phyloP scores from a whole-genome alignment of 1,140 invertebrate species.

The Cephus cinctus region DNA sequence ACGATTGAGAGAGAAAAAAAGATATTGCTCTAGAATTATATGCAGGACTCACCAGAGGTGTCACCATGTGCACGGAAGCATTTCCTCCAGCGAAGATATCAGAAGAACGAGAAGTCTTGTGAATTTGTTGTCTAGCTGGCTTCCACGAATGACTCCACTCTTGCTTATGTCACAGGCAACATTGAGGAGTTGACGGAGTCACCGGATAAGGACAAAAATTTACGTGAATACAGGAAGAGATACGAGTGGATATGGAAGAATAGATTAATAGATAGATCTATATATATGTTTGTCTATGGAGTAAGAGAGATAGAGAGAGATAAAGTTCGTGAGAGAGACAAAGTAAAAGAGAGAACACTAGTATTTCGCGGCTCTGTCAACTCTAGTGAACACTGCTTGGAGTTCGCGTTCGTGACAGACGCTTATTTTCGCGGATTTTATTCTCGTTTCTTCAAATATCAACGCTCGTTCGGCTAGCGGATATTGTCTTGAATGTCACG shows the following conservation, averaged over 20 bases:
- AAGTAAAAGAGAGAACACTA: conserved; percentile 9
- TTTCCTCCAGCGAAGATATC: too few species aligned
- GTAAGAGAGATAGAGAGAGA: too few species aligned
- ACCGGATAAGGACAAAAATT: too few species aligned
- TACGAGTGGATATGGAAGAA: too few species aligned
- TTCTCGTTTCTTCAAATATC: not conserved
- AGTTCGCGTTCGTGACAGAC: conserved; percentile 20
- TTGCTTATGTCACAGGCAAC: conserved; percentile 1
- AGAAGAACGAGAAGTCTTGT: too few species aligned
- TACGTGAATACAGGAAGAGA: too few species aligned
- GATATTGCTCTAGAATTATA: too few species aligned
- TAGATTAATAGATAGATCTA: too few species aligned
- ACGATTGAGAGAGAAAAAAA: too few species aligned
- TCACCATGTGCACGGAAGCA: conserved; percentile 37
- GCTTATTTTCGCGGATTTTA: conserved; percentile 21
- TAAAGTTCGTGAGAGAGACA: conserved; percentile 1
- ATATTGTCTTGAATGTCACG: not conserved
- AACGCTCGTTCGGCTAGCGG: conserved; percentile 6
- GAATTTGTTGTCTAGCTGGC: too few species aligned
- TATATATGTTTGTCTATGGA: too few species aligned
- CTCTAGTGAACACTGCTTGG: conserved; percentile 5
- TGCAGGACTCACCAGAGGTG: conserved; percentile 35
- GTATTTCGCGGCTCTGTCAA: conserved; percentile 20
- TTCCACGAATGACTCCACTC: not conserved
- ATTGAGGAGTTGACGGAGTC: too few species aligned